Conservation (phyloP, 2,797 vertebrate species). For the Steatocranus sp. region DNA sequence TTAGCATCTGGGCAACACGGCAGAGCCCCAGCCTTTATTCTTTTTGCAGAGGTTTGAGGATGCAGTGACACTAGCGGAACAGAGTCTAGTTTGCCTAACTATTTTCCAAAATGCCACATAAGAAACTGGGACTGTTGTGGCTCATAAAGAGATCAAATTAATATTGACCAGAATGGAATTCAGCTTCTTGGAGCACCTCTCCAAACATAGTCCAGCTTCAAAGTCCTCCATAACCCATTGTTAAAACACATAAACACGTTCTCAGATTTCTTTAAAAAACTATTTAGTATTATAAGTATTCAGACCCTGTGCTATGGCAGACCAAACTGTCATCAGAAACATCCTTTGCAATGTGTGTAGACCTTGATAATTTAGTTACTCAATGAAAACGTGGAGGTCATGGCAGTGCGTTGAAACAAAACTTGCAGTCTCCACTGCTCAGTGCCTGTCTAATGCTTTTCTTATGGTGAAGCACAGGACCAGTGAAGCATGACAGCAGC, state of each 20-base stretch:
- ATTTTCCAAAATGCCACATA: neutral
- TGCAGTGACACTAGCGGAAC: neutral
- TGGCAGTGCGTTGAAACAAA: fast-evolving
- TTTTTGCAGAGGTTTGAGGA: neutral
- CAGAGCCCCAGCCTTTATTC: neutral
- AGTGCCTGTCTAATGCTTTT: neutral
- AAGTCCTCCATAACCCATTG: neutral
- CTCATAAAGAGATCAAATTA: neutral
- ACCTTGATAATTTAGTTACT: neutral
- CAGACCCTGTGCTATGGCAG: neutral
- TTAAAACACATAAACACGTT: neutral
- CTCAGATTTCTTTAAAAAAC: neutral
- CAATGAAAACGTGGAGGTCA: fast-evolving
- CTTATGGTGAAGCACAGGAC: neutral
- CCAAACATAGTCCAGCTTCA: neutral
- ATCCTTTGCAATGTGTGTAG: neutral
- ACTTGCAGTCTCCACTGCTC: neutral
- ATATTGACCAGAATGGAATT: neutral
- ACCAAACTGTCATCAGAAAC: neutral
- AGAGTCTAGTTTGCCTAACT: neutral
- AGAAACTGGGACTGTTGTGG: neutral
- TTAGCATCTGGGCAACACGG: neutral
- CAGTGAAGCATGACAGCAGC: neutral
- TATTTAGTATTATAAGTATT: neutral
- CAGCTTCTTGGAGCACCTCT: neutral